Conservation (phyloP, 2,797 vertebrate species). For the Emydoidea blandingii region DNA sequence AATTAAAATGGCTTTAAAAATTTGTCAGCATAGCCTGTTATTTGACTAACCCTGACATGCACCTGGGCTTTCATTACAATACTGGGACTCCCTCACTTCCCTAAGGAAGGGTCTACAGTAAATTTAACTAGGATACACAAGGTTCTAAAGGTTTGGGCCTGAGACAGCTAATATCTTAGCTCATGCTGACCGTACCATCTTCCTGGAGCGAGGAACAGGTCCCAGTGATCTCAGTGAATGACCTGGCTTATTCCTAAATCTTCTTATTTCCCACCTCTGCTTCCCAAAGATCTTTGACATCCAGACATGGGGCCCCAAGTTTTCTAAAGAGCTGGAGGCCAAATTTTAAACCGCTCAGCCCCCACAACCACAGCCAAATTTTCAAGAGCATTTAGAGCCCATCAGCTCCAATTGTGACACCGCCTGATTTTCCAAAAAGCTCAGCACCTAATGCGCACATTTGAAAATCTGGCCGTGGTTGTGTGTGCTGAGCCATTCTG, state of each 20-base stretch:
- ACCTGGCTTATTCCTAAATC: not conserved
- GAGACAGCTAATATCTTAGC: constrained; percentile 51
- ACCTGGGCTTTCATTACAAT: constrained; percentile 8
- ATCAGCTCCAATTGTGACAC: rapidly evolving
- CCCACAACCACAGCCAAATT: constrained; percentile 36
- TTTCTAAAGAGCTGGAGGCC: not conserved
- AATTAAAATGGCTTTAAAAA: not conserved
- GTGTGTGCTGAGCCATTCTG: not conserved
- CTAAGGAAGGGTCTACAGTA: constrained; percentile 49
- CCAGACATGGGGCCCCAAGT: not conserved
- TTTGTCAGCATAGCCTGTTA: not conserved
- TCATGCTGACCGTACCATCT: constrained; percentile 66
- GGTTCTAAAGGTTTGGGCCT: constrained; percentile 56
- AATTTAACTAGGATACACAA: constrained; percentile 27
- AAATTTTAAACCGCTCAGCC: constrained; percentile 6
- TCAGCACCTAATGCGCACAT: not conserved
- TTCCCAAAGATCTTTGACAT: constrained; percentile 3
- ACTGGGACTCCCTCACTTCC: not conserved
- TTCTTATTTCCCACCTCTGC: not conserved
- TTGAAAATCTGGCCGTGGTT: not conserved
- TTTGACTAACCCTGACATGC: constrained; percentile 54
- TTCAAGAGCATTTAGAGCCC: not conserved
- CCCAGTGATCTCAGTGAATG: not conserved
- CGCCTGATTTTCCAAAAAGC: not conserved
- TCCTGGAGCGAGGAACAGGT: constrained; percentile 10